phyloP scores from a whole-genome alignment of 2,113 vertebrate genomes.

The Rissa tridactyla region DNA sequence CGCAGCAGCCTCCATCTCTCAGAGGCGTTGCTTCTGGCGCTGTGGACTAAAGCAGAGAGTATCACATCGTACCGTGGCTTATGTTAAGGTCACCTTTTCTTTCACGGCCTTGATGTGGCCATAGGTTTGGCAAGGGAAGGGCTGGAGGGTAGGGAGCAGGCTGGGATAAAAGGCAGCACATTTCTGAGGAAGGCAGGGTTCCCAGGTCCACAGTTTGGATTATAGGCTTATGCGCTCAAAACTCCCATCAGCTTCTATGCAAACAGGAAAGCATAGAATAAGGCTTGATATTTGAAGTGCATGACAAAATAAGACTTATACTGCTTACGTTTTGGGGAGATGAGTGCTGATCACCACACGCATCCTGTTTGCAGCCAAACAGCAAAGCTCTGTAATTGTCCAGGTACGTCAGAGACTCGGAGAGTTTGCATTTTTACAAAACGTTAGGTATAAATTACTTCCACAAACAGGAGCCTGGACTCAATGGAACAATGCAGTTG shows the following conservation, averaged over 20 bases:
- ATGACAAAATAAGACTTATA: not conserved
- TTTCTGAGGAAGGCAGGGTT: not conserved
- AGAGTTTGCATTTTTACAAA: not conserved
- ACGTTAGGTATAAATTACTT: not conserved
- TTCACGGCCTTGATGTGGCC: not conserved
- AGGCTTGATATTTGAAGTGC: not conserved
- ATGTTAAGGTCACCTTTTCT: not conserved
- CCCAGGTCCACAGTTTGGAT: not conserved
- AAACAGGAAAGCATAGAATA: not conserved
- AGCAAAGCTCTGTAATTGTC: not conserved
- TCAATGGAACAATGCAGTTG: not conserved
- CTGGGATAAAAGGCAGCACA: not conserved
- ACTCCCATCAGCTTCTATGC: not conserved
- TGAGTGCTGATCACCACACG: not conserved
- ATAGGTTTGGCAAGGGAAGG: not conserved
- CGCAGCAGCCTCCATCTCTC: not conserved
- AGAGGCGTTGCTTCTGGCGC: not conserved
- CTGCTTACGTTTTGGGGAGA: not conserved
- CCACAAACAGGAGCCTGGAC: not conserved
- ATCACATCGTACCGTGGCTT: rapidly evolving
- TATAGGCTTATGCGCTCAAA: not conserved
- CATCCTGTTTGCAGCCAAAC: not conserved
- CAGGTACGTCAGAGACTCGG: not conserved
- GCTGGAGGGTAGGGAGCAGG: not conserved
- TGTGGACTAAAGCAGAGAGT: not conserved